Conservation (phyloP, 2,113 vertebrate genomes). For the Vulpes lagopus region DNA sequence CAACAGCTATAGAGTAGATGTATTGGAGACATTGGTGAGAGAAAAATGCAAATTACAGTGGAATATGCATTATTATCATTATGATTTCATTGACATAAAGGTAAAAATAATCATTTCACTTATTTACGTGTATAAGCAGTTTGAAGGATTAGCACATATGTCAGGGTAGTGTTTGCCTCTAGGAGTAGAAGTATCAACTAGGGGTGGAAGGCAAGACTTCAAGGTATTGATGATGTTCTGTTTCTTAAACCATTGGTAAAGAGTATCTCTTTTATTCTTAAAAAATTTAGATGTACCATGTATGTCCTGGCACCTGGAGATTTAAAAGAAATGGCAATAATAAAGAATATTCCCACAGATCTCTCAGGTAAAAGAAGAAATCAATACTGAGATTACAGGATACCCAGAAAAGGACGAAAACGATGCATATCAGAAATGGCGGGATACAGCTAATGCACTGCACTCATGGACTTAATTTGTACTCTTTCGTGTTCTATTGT, state of each 20-base stretch:
- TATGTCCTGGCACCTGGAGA: not conserved
- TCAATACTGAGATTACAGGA: not conserved
- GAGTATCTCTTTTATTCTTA: not conserved
- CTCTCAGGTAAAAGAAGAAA: slow-evolving; percentile 18
- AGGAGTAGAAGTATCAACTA: not conserved
- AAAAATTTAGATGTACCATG: not conserved
- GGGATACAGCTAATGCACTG: not conserved
- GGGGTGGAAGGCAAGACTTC: not conserved
- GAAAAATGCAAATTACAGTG: not conserved
- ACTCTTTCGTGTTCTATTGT: not conserved
- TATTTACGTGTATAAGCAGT: not conserved
- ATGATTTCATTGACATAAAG: not conserved
- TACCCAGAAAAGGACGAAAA: not conserved
- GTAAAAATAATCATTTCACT: not conserved
- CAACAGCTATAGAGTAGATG: not conserved
- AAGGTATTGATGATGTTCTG: not conserved
- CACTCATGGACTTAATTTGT: not conserved
- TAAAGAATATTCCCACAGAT: not conserved
- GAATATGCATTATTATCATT: not conserved
- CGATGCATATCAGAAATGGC: not conserved
- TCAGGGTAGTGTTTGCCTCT: not conserved
- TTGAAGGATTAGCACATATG: slow-evolving; percentile 7
- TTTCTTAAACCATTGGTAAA: not conserved
- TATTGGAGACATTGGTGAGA: not conserved
- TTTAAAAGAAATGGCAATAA: not conserved